A percentile compares a stretch with the other conserved stretches of the same genome.
Conservation (phyloP, 2,888 invertebrate genomes). For the Calameuta idolon region DNA sequence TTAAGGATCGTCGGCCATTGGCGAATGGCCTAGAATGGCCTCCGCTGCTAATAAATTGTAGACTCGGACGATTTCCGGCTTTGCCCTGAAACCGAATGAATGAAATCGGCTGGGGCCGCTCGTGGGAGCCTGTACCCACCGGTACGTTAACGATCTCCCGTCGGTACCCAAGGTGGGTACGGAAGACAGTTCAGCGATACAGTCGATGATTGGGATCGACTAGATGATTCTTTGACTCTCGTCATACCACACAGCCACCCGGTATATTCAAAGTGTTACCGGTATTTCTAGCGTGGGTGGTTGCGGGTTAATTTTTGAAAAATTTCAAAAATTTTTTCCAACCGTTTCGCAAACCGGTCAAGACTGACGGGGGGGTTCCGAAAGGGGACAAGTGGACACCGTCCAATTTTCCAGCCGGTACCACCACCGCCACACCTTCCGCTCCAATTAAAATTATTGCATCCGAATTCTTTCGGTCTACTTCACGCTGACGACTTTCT, state of each 20-base stretch:
- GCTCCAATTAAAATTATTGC: neutral
- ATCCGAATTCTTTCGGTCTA: conserved; percentile 2
- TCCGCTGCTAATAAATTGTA: conserved; percentile 40
- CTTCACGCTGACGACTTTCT: neutral
- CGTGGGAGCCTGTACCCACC: conserved; percentile 14
- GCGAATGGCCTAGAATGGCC: conserved; percentile 16
- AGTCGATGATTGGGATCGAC: neutral
- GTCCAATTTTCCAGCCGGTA: conserved; percentile 1
- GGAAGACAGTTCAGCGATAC: conserved; percentile 15
- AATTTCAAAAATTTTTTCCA: neutral
- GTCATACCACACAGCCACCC: rapidly evolving
- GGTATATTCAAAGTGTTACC: neutral
- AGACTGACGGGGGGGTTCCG: neutral
- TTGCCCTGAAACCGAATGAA: conserved; percentile 31
- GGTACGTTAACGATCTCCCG: conserved; percentile 13
- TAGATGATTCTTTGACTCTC: neutral
- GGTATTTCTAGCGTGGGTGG: neutral
- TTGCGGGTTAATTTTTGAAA: neutral
- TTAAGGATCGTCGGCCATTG: neutral
- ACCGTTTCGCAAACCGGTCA: neutral
- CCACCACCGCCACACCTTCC: neutral
- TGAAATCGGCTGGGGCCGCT: conserved; percentile 21
- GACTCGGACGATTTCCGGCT: conserved; percentile 52
- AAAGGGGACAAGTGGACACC: neutral
- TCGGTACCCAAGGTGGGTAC: neutral